phyloP scores from a whole-genome alignment of 2,888 invertebrate species.

The Plebejus melissa region DNA sequence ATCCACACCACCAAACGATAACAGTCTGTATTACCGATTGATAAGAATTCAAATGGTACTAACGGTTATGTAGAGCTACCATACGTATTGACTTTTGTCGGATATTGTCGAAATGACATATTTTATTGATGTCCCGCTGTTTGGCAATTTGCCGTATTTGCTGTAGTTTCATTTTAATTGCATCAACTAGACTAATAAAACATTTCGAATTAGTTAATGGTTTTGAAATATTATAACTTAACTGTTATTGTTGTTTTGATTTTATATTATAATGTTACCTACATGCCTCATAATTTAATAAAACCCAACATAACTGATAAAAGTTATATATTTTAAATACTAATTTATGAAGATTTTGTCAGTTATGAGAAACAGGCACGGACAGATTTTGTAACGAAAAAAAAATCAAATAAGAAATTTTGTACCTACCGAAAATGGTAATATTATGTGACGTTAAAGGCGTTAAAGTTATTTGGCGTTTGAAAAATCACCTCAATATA shows the following conservation, averaged over 20 bases:
- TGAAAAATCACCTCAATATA: too few species aligned
- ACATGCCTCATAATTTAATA: too few species aligned
- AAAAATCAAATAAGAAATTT: too few species aligned
- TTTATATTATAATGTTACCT: background rate
- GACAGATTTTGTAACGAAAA: background rate
- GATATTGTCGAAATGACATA: constrained; percentile 16
- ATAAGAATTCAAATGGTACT: background rate
- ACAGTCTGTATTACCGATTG: background rate
- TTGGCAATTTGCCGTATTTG: constrained; percentile 21
- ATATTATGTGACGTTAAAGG: too few species aligned
- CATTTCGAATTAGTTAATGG: background rate
- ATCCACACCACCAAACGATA: background rate
- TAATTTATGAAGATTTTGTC: too few species aligned
- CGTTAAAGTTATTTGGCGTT: too few species aligned
- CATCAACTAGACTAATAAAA: constrained; percentile 1
- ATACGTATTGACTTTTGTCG: constrained; percentile 15
- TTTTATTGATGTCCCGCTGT: constrained; percentile 13
- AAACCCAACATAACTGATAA: too few species aligned
- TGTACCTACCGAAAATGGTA: too few species aligned
- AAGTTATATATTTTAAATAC: too few species aligned
- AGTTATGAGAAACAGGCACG: too few species aligned
- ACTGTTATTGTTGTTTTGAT: background rate
- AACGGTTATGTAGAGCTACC: background rate
- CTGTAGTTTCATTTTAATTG: constrained; percentile 20
- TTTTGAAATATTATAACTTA: background rate